These are phyloP conservation scores for Melanotaenia maccullochi DNA, from an alignment of 2,797 vertebrate genomes.

Conservation along the genomic window DNA sequence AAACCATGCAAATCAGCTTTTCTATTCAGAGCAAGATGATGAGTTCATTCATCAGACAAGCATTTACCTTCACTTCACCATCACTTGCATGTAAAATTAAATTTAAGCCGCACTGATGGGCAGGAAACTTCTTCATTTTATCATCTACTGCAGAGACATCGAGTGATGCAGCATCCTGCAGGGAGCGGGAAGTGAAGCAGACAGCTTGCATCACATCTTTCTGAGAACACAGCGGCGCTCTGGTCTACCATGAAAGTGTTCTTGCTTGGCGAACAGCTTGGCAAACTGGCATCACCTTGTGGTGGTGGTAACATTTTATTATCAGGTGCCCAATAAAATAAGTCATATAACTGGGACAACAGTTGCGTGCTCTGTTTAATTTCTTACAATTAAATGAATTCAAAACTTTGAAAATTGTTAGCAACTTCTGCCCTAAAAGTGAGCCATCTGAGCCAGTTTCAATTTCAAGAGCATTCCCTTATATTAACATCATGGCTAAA, in stretches of 20 bases:
- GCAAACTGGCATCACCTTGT: too few species aligned
- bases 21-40: not conserved
- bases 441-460: too few species aligned
- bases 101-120: slow-evolving; percentile 11
- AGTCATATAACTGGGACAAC: too few species aligned
- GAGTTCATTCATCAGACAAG: not conserved
- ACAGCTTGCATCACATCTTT: slow-evolving; percentile 27
- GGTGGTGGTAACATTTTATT: too few species aligned
- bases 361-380: too few species aligned
- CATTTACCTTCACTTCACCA: not conserved
- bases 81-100: slow-evolving; percentile 1
- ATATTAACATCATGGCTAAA: too few species aligned
- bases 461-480: too few species aligned
- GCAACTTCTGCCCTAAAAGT: too few species aligned
- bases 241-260: slow-evolving; percentile 1
- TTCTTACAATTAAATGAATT: too few species aligned
- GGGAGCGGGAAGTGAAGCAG: slow-evolving; percentile 22
- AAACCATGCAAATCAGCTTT: not conserved
- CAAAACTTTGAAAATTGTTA: too few species aligned
- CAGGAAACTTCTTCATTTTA: slow-evolving; percentile 26
- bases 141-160: slow-evolving; percentile 23
- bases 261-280: not conserved
- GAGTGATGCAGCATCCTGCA: slow-evolving; percentile 45
- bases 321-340: too few species aligned
- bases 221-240: slow-evolving; percentile 42